A percentile compares a stretch with the other conserved stretches of the same genome.
Evolutionary conservation across 2,888 invertebrate species (phyloP).

Genomic region (Phengaris arion): DNA sequence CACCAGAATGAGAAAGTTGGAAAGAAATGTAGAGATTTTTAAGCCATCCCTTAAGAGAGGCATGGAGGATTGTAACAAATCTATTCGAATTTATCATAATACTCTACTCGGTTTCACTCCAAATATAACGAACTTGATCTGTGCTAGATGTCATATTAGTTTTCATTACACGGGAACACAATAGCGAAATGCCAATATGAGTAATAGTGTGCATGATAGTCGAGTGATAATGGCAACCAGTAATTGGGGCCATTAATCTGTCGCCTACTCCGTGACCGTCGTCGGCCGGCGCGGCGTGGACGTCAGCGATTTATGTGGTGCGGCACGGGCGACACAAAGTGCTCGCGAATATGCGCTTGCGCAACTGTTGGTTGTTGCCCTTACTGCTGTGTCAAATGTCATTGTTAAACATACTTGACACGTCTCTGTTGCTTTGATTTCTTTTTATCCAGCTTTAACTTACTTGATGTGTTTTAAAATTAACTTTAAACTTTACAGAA

Average conservation of each 20-base stretch:
- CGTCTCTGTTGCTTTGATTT: background rate
- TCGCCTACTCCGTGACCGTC: conserved; percentile 48
- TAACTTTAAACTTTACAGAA: too few species aligned
- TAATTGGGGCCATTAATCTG: conserved; percentile 33
- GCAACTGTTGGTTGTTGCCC: conserved; percentile 45
- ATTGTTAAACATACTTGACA: background rate
- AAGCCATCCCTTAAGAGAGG: background rate
- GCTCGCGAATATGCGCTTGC: conserved; percentile 52
- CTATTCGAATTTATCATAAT: background rate
- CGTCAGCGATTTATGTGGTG: conserved; percentile 32
- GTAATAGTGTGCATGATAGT: conserved; percentile 16
- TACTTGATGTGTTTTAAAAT: too few species aligned
- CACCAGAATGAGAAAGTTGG: background rate
- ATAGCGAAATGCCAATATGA: conserved; percentile 24
- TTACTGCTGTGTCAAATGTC: background rate
- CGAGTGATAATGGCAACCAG: conserved; percentile 25
- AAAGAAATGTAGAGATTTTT: background rate
- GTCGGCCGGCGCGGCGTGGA: conserved; percentile 49
- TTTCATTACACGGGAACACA: conserved; percentile 25
- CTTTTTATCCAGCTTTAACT: background rate
- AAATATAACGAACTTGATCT: conserved; percentile 21
- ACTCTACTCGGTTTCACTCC: conserved; percentile 14
- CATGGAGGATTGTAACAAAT: background rate
- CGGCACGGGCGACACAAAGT: conserved; percentile 43
- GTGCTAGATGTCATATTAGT: conserved; percentile 26